Evolutionary conservation across 2,113 vertebrate genomes (phyloP).

Genomic region (Typhlomys cinereus): DNA sequence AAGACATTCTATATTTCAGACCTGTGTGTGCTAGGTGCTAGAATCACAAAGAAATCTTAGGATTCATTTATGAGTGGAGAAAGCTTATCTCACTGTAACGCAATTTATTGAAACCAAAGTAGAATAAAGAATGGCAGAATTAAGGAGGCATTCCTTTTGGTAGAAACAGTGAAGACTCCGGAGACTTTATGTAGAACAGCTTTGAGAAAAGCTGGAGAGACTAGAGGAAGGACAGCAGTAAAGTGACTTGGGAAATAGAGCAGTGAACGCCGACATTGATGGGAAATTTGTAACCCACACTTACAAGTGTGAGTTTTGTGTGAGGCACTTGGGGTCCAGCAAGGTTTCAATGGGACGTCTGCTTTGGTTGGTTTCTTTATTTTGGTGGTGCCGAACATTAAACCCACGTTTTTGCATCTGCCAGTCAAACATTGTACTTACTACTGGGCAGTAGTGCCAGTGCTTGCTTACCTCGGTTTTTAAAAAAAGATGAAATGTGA

Average conservation of each 20-base stretch:
- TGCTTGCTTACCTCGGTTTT: not conserved
- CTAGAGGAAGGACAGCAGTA: not conserved
- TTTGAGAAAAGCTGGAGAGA: not conserved
- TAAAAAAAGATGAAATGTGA: not conserved
- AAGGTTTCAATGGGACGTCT: not conserved
- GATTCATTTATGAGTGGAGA: not conserved
- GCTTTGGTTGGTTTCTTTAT: not conserved
- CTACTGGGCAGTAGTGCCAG: not conserved
- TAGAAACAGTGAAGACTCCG: not conserved
- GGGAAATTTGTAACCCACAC: no score
- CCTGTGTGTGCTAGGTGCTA: slow-evolving; percentile 25
- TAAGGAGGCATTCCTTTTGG: not conserved
- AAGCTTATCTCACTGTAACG: not conserved
- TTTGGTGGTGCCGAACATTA: not conserved
- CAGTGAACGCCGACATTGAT: not conserved
- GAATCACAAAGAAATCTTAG: slow-evolving; percentile 6
- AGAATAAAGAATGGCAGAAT: not conserved
- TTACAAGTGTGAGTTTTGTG: not conserved
- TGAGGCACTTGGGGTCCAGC: not conserved
- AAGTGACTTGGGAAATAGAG: not conserved
- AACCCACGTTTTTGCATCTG: not conserved
- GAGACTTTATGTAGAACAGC: not conserved
- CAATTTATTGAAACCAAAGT: not conserved
- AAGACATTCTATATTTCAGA: not conserved
- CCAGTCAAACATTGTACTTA: not conserved